A percentile compares a stretch with the other conserved stretches of the same genome.
Conservation (phyloP, 1,140 invertebrate genomes). For the Marisa cornuarietis region DNA sequence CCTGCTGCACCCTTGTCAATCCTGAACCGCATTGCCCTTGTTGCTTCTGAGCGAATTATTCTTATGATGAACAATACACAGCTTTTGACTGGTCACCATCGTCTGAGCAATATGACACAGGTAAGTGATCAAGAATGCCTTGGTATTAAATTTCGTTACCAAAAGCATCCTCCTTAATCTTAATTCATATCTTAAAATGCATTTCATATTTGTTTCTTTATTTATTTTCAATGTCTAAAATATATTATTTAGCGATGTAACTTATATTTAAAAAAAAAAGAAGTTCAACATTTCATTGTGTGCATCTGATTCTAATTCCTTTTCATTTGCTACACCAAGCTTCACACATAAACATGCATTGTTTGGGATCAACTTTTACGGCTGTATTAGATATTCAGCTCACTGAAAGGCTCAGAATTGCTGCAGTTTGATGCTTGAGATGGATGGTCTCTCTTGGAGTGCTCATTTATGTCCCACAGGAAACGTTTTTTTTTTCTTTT, state of each 20-base stretch:
- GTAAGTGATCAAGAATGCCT: conserved; percentile 31
- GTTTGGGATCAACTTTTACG: neutral
- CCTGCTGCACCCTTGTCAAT: conserved; percentile 49
- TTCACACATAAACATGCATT: neutral
- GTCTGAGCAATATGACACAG: conserved; percentile 47
- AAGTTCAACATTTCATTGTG: neutral
- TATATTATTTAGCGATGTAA: neutral
- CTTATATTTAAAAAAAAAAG: neutral
- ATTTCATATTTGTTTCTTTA: neutral
- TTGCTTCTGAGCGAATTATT: conserved; percentile 53
- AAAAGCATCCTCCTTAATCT: neutral
- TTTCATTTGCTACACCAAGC: no score
- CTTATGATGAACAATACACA: conserved; percentile 58
- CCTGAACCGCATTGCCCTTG: conserved; percentile 55
- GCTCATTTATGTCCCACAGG: no score
- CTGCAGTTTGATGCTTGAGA: no score
- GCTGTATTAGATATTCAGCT: neutral
- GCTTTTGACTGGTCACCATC: conserved; percentile 43
- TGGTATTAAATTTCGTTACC: conserved; percentile 1
- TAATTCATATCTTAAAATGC: neutral
- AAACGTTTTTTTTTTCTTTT: no score
- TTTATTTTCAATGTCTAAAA: neutral
- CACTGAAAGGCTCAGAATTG: neutral
- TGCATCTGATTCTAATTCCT: neutral
- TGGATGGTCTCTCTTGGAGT: no score